phyloP scores from a whole-genome alignment of 2,797 vertebrate species.

The Ciconia nigra region DNA sequence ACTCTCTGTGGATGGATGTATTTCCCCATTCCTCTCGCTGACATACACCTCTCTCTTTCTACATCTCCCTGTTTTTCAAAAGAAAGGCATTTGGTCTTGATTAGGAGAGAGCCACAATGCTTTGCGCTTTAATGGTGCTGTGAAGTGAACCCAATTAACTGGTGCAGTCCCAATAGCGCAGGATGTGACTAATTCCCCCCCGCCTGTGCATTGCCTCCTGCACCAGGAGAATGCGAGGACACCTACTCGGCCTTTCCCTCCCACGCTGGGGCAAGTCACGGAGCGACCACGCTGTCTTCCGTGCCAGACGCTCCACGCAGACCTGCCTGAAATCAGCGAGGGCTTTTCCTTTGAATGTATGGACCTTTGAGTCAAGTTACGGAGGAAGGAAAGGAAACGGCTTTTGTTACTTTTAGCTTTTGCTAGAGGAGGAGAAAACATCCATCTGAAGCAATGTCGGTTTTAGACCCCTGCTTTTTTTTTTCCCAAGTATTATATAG shows the following conservation, averaged over 20 bases:
- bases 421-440: not conserved
- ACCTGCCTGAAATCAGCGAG: not conserved
- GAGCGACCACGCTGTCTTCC: not conserved
- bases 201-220: not conserved
- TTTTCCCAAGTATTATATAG: not conserved
- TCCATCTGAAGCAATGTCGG: not conserved
- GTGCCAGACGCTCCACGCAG: fast-evolving
- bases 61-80: not conserved
- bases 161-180: not conserved
- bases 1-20: not conserved
- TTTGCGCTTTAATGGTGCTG: not conserved
- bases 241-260: too few species aligned
- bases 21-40: not conserved
- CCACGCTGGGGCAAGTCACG: too few species aligned
- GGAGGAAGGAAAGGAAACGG: not conserved
- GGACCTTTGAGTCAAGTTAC: not conserved
- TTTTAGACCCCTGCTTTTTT: not conserved
- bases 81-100: not conserved
- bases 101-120: not conserved
- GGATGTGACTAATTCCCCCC: not conserved
- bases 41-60: not conserved
- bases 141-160: not conserved
- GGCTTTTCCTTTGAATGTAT: too few species aligned
- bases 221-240: not conserved
- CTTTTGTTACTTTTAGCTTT: not conserved